Evolutionary conservation across 2,797 vertebrate species (phyloP), one percentile per base, ranked within the genome.

Genomic region (Uromys caudimaculatus): DNA sequence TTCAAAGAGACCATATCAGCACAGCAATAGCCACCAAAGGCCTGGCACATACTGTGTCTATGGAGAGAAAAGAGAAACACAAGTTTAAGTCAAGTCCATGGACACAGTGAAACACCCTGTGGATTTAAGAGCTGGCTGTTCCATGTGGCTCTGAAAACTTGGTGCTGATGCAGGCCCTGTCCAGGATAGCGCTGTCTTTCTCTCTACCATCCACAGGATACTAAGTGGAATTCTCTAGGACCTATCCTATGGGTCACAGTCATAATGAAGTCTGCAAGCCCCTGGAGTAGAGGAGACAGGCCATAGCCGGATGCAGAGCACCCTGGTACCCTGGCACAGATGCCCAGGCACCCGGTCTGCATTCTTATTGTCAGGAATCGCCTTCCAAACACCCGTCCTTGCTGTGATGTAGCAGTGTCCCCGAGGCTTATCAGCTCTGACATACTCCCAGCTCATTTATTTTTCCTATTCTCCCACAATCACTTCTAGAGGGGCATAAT

Each of bases 401-500:
- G 5, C 56, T 10, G 24, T 77, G 82, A 62, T 64, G 71, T 75
- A 79, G 92, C 52, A 14, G 0, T 6, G 78, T 76, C 93, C 92
- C 95, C 4, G 83, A 89, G 92, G 93, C 90, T 81, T 97, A 93
- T 97, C 97, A 97, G 94, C 92, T 76, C 89, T 94, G 96, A 90
- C 73, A 47, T 91, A 96, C 97, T 97, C 93, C 95, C 6, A 7
- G 88, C 90, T 86, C 97, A 91, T 97, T 95, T 84, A 60, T 93
- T 96, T 97, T 92, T 97, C 94, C 97, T 90, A 93, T 97, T 98
- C 93, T 93, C 94, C 93, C 96, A 91, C 97, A 97, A 81, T 44
- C 95, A 93, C 95, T 98, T 98, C 29, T 67, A 95, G 85, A 71
- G 93, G 94, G 88, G 95, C 81, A 87, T 97, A 97, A 97, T 98